Evolutionary conservation across 2,888 invertebrate species (phyloP), one percentile per base, ranked within the genome.

Genomic region (Amphipyra berbera): DNA sequence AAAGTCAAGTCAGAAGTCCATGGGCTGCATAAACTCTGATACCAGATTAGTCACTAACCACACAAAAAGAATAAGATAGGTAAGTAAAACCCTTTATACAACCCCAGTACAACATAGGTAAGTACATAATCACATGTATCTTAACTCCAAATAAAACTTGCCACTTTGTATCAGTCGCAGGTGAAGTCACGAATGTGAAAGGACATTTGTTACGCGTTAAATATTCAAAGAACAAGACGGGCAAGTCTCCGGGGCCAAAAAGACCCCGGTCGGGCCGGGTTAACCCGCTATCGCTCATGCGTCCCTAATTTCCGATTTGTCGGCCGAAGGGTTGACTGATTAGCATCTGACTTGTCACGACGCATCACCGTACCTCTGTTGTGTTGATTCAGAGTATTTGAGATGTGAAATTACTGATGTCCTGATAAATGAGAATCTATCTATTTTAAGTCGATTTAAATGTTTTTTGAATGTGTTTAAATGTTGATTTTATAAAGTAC

Each of bases 301-400:
- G 92, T 90, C 89, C 89, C 91, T 93, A 93, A 95, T 94, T 92
- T 92, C 94, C 94, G 94, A 94, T 94, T 94, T 94, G 94, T 92
- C 93, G 91, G 87, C 89, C 86, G 89, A 93, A 93, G 93, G 94
- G 93, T 94, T 93, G 90, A 90, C 89, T 91, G 94, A 94, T 94
- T 94, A 93, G 90, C 94, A 93, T 94, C 93, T 90, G 91, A 91
- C 91, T 92, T 91, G 92, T 93, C 93, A 88, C 82, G 88, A 87
- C 88, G 86, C 87, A 89, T 92, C 90, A 86, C 81, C 54, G 82
- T 82, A 81, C 85, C 88, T 88, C 89, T 90, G 91, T 89, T 83
- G 85, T 80, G 84, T 84, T 83, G 87, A 83, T 88, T 87, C 76
- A 38, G 54, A 63, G 57, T 68, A 77, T 62, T 83, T 84, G 82